These are phyloP conservation scores for Trachurus trachurus DNA, from an alignment of 2,797 vertebrate species.

Conservation along the genomic window DNA sequence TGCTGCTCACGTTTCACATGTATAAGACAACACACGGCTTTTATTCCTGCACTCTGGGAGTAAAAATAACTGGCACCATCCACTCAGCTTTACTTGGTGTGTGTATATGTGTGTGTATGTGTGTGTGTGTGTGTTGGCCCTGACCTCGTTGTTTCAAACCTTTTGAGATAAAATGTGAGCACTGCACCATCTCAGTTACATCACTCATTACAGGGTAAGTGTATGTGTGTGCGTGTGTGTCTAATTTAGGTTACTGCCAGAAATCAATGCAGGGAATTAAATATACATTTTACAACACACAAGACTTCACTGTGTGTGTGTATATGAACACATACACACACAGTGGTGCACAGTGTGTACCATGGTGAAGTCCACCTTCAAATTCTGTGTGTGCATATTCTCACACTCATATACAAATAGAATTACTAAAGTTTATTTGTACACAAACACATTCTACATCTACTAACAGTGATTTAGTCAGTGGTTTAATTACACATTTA, in stretches of 20 bases:
- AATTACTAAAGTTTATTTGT: no score
- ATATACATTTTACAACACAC: background rate
- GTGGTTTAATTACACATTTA: no score
- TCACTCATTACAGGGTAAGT: slow-evolving; percentile 16
- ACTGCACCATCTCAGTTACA: slow-evolving; percentile 3
- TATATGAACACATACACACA: background rate
- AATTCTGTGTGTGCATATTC: no score
- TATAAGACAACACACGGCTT: background rate
- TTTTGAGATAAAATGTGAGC: slow-evolving; percentile 1
- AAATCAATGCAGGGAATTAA: background rate
- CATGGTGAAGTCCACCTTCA: no score
- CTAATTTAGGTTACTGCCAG: background rate
- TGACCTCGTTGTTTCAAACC: slow-evolving; percentile 44
- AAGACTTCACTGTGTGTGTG: background rate
- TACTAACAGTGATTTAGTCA: no score
- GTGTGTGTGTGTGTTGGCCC: slow-evolving; percentile 1
- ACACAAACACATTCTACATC: no score
- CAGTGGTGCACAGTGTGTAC: background rate
- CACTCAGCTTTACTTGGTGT: slow-evolving; percentile 8
- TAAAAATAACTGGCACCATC: slow-evolving; percentile 41
- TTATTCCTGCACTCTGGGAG: slow-evolving; percentile 25
- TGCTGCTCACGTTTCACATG: slow-evolving; percentile 16
- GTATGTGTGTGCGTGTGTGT: background rate
- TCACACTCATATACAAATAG: no score
- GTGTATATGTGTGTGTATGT: slow-evolving; percentile 2